phyloP scores from a whole-genome alignment of 1,140 invertebrate species.

The Formica selysi region DNA sequence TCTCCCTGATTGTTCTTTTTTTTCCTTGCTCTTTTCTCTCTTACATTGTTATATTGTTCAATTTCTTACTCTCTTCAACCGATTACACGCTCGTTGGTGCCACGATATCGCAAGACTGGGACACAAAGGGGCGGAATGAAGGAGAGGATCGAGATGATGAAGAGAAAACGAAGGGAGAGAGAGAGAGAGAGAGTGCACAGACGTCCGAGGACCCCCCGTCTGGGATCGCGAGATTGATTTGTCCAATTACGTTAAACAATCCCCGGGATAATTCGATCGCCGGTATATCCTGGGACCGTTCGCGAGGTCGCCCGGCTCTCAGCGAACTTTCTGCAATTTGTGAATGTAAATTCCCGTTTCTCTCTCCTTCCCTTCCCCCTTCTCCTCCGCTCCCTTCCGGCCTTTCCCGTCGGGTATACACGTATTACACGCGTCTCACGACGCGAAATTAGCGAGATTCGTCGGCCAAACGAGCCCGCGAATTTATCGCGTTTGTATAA shows the following conservation, averaged over 20 bases:
- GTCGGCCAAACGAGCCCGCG: conserved; percentile 62
- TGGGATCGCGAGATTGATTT: conserved; percentile 69
- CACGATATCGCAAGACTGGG: conserved; percentile 51
- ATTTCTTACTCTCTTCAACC: conserved; percentile 34
- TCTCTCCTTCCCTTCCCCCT: too few species aligned
- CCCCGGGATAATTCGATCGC: conserved; percentile 76
- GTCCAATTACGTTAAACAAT: conserved; percentile 84
- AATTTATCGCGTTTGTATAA: conserved; percentile 66
- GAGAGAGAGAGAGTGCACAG: not conserved
- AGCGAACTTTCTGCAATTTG: conserved; percentile 59
- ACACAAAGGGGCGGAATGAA: conserved; percentile 39
- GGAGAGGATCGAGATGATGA: conserved; percentile 49
- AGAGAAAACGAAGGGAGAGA: conserved; percentile 23
- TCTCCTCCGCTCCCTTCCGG: too few species aligned
- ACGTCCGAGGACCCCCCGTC: conserved; percentile 42
- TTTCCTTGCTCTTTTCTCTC: not conserved
- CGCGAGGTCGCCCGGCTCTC: conserved; percentile 64
- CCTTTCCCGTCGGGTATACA: not conserved
- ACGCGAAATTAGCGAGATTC: conserved; percentile 59
- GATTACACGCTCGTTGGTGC: conserved; percentile 63
- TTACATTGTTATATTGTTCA: not conserved
- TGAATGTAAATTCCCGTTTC: conserved; percentile 63
- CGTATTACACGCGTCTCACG: conserved; percentile 45
- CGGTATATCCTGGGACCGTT: conserved; percentile 52
- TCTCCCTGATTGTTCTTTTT: not conserved